Base-by-base conservation (phyloP, 2,113 vertebrate species). In the Podocnemis expansa region DNA sequence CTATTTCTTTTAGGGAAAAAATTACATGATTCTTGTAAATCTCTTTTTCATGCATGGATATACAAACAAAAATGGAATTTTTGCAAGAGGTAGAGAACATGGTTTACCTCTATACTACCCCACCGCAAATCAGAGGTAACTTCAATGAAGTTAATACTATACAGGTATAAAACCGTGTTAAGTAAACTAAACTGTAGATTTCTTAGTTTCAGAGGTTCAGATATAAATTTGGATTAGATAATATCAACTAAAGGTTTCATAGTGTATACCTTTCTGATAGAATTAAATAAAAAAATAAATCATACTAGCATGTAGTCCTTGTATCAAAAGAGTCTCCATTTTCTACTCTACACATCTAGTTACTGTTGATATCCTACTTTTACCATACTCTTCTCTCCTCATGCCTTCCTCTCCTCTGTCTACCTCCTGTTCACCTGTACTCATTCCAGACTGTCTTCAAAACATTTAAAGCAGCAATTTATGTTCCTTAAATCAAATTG, bases 401-500 rank as follows among this genome's bases (percentile, higher is more conserved):
- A 49, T 24, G 75, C 67, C 58, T 94, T 54, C 92, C 93, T 86
- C 89, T 85, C 19, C 60, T 87, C 93, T 63, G 73, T 93, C 93
- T 73, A 93, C 80, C 56, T 73, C 96, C 49, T 27, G 87, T 88
- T 92, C 82, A 93, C 38, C 86, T 52, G 87, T 91, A 27, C 91
- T 73, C 86, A 82, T 63, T 87, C 54, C 73, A 86, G n/a, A 93
- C 73, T 73, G 81, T 94, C 38, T 85, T 78, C 56, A 96, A 94
- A 91, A 94, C 10, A 94, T 21, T 94, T 85, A 90, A 96, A 93
- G 78, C 80, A 85, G 70, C 88, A 82, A 31, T 84, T n/a, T 22
- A 2, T 90, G 96, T 97, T 96, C 84, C 84, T 93, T 93, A 90
- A 80, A 85, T 93, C 85, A 80, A 87, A n/a, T 67, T 90, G 54